A percentile compares a stretch with the other conserved stretches of the same genome.
phyloP scores from a whole-genome alignment of 2,888 invertebrate genomes.

The Leucophenga maculata region DNA sequence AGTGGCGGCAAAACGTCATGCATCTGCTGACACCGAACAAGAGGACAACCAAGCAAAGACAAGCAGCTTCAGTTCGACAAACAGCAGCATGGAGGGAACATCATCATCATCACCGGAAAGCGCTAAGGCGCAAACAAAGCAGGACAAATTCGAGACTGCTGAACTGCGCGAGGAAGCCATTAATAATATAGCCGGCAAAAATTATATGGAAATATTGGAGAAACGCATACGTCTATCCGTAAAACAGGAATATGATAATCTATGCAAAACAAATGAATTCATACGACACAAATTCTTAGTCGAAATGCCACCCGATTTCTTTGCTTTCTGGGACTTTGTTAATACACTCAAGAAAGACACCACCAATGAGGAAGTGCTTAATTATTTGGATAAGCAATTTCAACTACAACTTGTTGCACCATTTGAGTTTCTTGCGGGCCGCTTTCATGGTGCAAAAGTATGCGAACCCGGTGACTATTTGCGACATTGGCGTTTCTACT shows the following conservation, averaged over 20 bases:
- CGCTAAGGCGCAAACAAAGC: background rate
- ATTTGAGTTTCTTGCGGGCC: constrained; percentile 84
- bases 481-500: constrained; percentile 91
- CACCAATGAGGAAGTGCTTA: constrained; percentile 72
- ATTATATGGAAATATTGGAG: constrained; percentile 63
- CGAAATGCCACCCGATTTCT: constrained; percentile 93
- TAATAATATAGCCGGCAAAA: constrained; percentile 61
- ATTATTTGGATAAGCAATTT: constrained; percentile 77
- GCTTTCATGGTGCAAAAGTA: constrained; percentile 74
- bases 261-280: constrained; percentile 74
- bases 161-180: constrained; percentile 58
- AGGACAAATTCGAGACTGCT: constrained; percentile 50
- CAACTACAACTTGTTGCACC: constrained; percentile 88
- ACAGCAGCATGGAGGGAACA: background rate
- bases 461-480: constrained; percentile 78
- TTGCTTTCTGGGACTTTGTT: constrained; percentile 86
- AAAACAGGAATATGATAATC: constrained; percentile 71
- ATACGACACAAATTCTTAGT: constrained; percentile 85
- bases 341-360: constrained; percentile 74
- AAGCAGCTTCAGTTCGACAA: constrained; percentile 15
- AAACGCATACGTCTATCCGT: constrained; percentile 63
- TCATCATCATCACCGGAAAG: too few species aligned
- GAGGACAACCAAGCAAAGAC: constrained; percentile 32
- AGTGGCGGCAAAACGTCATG: constrained; percentile 55
- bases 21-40: constrained; percentile 20